Evolutionary conservation across 2,797 vertebrate genomes (phyloP).

Genomic region (Spea hammondii): DNA sequence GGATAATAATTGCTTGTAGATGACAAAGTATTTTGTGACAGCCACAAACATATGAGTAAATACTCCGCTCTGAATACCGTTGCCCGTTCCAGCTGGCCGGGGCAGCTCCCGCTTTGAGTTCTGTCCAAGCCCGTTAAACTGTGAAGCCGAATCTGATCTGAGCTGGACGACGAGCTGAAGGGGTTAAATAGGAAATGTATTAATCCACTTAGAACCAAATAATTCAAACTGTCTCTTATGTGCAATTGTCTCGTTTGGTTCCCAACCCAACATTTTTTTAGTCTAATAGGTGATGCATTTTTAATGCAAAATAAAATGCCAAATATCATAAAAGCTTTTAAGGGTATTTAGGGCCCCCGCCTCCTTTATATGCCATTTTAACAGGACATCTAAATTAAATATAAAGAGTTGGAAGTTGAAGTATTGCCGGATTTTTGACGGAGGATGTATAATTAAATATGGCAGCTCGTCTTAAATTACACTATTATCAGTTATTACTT

Average conservation of each 20-base stretch:
- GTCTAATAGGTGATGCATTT: slow-evolving; percentile 51
- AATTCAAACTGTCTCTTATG: slow-evolving; percentile 44
- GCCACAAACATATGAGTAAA: too few species aligned
- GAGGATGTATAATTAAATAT: slow-evolving; percentile 6
- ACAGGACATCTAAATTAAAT: slow-evolving; percentile 37
- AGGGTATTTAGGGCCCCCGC: slow-evolving; percentile 31
- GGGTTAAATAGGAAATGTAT: slow-evolving; percentile 36
- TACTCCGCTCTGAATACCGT: too few species aligned
- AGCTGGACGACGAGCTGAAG: not conserved
- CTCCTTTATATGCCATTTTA: slow-evolving; percentile 36
- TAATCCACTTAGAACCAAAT: slow-evolving; percentile 25
- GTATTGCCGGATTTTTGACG: slow-evolving; percentile 18
- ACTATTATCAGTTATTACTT: too few species aligned
- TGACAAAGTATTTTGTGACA: too few species aligned
- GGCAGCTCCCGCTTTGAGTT: too few species aligned
- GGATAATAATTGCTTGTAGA: too few species aligned
- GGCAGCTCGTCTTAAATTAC: not conserved
- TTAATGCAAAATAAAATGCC: slow-evolving; percentile 51
- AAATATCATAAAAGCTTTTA: slow-evolving; percentile 52
- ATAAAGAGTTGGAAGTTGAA: slow-evolving; percentile 39
- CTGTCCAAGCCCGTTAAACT: too few species aligned
- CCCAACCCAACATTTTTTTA: slow-evolving; percentile 41
- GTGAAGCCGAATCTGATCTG: too few species aligned
- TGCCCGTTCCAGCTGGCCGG: too few species aligned
- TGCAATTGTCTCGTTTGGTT: slow-evolving; percentile 48